Evolutionary conservation across 2,888 invertebrate genomes (phyloP), one percentile per base, ranked within the genome.

Genomic region (Leptinotarsa haldemani): DNA sequence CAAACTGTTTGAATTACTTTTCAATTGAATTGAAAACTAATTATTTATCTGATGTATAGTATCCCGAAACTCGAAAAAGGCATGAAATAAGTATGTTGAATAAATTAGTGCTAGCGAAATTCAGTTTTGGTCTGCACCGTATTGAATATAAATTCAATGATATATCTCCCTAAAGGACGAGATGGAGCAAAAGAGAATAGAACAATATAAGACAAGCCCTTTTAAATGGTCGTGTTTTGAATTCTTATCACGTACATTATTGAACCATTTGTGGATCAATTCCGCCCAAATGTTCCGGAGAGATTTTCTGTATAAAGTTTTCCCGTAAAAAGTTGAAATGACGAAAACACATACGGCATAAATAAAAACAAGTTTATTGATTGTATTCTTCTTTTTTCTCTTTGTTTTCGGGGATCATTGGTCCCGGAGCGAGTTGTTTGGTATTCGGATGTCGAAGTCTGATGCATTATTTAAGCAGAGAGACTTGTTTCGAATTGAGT

Each of bases 191-290:
- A 67, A 53, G 52, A 25, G 56, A 68, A 68, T 58, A 58, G 56
- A 68, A 56, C 40, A 67, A 68, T 56, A 68, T 68, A 68, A 20
- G 56, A 56, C 18, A 46, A 61, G 40, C 72, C 70, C 73, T 68
- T 70, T 74, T 75, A 75, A 76, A 72, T 70, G 74, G 64, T 71
- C 53, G 66, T 68, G 72, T 64, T 78, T 68, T 67, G 66, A 69
- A 84, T 81, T 82, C 81, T 78, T 70, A 78, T 82, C 84, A 84
- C 84, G 84, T 84, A 82, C 76, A 79, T 81, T 83, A 83, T 83
- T 84, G 81, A 78, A 83, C 80, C 70, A 80, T 82, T 83, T 83
- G 82, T 82, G 81, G 82, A 81, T 79, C 83, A 80, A 82, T 83
- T 82, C 80, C 74, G 73, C 76, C 46, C 65, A 65, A 70, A 64